Evolutionary conservation across 2,113 vertebrate genomes (phyloP).

Genomic region (Turdus rufiventris): DNA sequence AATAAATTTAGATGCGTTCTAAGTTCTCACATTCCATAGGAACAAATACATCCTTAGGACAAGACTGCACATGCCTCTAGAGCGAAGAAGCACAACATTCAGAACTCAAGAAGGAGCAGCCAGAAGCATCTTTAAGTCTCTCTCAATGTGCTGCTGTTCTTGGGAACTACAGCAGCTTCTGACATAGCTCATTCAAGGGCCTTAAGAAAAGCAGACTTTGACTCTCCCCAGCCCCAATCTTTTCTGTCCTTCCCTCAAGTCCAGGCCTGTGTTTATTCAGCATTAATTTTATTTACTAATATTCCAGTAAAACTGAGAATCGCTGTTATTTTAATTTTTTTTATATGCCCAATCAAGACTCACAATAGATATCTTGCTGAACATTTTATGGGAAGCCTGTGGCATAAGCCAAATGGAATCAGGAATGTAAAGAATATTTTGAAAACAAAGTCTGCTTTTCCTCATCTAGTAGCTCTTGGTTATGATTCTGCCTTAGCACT

Average conservation of each 20-base stretch:
- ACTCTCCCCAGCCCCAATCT: neutral
- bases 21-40: neutral
- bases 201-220: neutral
- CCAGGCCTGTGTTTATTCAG: neutral
- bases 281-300: neutral
- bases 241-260: neutral
- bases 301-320: neutral
- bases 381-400: neutral
- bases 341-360: neutral
- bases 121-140: neutral
- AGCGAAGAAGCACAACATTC: neutral
- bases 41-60: neutral
- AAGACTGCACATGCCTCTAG: neutral
- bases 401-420: neutral
- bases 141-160: neutral
- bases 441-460: neutral
- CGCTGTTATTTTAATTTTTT: neutral
- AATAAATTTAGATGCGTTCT: neutral
- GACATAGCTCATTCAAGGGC: neutral
- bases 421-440: neutral
- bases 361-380: neutral
- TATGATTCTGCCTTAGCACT: neutral
- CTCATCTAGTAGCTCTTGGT: neutral
- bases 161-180: neutral
- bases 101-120: neutral